These are phyloP conservation scores for Lampris megalopsis DNA, from an alignment of 2,113 vertebrate species.

Conservation along the genomic window DNA sequence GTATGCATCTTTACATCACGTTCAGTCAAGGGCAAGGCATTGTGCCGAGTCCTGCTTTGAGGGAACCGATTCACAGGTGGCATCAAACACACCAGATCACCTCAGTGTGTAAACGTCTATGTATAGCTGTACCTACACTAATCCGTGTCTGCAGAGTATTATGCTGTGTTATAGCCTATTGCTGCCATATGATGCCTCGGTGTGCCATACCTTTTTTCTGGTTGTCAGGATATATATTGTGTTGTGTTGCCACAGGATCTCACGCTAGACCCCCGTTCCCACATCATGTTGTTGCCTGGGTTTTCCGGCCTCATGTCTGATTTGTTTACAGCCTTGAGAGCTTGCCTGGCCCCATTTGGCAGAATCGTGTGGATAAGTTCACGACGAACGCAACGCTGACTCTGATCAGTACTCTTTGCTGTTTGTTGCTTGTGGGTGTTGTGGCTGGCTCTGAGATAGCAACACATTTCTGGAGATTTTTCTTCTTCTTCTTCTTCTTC, in stretches of 20 bases:
- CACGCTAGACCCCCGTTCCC: no score
- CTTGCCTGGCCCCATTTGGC: conserved; percentile 13
- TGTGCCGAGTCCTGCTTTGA: conserved; percentile 8
- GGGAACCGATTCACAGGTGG: conserved; percentile 66
- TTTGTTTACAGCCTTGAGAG: conserved; percentile 28
- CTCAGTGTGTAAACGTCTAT: conserved; percentile 7
- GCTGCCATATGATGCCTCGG: no score
- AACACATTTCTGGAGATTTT: background rate
- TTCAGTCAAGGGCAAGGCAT: conserved; percentile 61
- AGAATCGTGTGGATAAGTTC: background rate
- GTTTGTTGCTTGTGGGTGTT: background rate
- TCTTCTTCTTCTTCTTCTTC: no score
- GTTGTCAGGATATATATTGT: no score
- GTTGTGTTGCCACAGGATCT: background rate
- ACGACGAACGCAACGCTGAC: background rate
- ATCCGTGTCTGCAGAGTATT: conserved; percentile 6
- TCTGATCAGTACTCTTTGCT: background rate
- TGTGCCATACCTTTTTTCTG: no score
- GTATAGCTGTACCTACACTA: conserved; percentile 6
- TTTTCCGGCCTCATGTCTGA: conserved; percentile 5
- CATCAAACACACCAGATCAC: background rate
- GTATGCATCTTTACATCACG: conserved; percentile 20
- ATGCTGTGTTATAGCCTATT: background rate
- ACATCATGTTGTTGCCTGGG: no score
- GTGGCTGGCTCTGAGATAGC: background rate